A percentile compares a stretch with the other conserved stretches of the same genome.
These are phyloP conservation scores for Cygnus buccinator DNA, from an alignment of 2,113 vertebrate species.

Conservation along the genomic window DNA sequence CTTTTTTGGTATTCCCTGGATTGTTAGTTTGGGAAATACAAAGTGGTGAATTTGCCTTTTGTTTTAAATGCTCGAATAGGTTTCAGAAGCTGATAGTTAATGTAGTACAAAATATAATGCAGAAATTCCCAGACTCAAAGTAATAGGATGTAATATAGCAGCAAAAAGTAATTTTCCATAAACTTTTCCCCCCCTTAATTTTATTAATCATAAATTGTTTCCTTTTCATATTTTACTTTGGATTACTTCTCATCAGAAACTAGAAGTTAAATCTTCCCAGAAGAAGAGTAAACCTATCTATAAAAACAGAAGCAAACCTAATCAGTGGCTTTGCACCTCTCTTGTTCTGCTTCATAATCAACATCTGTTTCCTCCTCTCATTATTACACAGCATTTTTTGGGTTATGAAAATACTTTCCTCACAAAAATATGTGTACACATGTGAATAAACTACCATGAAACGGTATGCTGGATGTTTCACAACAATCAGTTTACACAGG, in stretches of 20 bases:
- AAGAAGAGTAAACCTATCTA: not conserved
- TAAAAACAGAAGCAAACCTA: not conserved
- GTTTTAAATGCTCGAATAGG: not conserved
- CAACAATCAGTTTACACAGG: not conserved
- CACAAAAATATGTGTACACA: not conserved
- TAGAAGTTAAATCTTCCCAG: not conserved
- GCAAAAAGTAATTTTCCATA: not conserved
- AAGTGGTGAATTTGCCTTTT: not conserved
- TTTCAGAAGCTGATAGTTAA: not conserved
- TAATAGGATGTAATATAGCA: not conserved
- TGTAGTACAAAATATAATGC: not conserved
- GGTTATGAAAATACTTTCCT: not conserved
- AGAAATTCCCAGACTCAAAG: not conserved
- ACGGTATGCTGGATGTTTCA: not conserved
- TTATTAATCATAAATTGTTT: not conserved
- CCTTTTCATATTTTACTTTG: not conserved
- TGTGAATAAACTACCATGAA: not conserved
- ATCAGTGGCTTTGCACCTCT: not conserved
- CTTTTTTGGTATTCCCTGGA: not conserved
- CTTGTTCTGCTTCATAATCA: not conserved
- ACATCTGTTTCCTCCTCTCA: not conserved
- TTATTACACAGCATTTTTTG: not conserved
- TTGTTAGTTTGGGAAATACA: not conserved
- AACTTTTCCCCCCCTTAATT: not conserved
- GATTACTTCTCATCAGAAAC: not conserved